These are phyloP conservation scores for Petaurus breviceps DNA, from an alignment of 2,113 vertebrate species.

Conservation along the genomic window DNA sequence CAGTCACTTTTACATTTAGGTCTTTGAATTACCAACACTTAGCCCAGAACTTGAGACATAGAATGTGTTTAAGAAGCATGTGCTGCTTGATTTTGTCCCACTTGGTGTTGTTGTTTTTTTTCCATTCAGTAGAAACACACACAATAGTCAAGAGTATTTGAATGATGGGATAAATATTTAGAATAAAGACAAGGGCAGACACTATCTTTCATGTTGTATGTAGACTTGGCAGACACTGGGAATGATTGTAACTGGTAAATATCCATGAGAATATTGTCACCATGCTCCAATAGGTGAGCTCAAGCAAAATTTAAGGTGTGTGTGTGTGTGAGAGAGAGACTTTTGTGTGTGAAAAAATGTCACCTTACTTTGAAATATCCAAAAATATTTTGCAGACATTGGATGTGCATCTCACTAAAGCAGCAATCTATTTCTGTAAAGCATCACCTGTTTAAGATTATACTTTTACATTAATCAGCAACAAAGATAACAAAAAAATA, in stretches of 20 bases:
- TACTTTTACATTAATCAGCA: slow-evolving; percentile 29
- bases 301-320: neutral
- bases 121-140: slow-evolving; percentile 23
- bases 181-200: slow-evolving; percentile 5
- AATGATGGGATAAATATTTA: slow-evolving; percentile 5
- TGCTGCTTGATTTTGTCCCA: neutral
- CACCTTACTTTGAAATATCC: slow-evolving; percentile 54
- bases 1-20: neutral
- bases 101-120: slow-evolving; percentile 8
- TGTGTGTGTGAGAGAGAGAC: neutral
- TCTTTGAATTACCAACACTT: neutral
- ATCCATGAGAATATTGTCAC: slow-evolving; percentile 40
- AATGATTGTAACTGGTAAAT: slow-evolving; percentile 49
- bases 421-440: slow-evolving; percentile 5
- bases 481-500: slow-evolving; percentile 26
- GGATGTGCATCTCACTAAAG: slow-evolving; percentile 8
- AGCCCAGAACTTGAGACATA: neutral
- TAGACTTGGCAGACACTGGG: neutral
- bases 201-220: slow-evolving; percentile 13
- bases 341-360: slow-evolving; percentile 36
- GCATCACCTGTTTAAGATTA: slow-evolving; percentile 49
- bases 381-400: slow-evolving; percentile 27
- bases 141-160: neutral
- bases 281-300: neutral
- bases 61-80: neutral